A percentile compares a stretch with the other conserved stretches of the same genome.
phyloP scores from a whole-genome alignment of 2,797 vertebrate species.

The Peromyscus attwateri region DNA sequence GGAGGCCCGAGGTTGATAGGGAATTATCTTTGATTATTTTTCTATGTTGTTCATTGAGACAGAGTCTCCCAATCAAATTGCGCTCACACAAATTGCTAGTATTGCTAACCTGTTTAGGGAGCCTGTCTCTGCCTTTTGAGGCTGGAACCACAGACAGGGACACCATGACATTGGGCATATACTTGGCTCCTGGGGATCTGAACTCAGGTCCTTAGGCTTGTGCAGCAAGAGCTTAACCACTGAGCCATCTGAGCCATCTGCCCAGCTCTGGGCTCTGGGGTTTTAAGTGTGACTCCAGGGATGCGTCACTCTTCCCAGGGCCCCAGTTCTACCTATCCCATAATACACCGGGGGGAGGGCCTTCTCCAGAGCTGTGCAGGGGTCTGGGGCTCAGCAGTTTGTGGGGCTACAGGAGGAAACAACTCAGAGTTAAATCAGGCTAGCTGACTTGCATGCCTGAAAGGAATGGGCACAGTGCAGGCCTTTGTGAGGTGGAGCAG shows the following conservation, averaged over 20 bases:
- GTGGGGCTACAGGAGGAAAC: background rate
- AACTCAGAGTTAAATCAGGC: background rate
- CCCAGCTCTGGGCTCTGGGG: background rate
- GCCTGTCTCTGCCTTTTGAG: background rate
- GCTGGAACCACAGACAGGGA: background rate
- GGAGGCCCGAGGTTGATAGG: background rate
- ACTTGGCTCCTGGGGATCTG: background rate
- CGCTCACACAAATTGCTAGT: background rate
- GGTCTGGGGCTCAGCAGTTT: background rate
- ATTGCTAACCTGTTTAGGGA: background rate
- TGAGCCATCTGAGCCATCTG: background rate
- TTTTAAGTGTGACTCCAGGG: background rate
- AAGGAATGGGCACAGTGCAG: background rate
- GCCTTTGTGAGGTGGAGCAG: background rate
- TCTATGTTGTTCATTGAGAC: background rate
- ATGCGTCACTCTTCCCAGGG: background rate
- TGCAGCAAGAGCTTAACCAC: background rate
- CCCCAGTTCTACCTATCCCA: too few relatives aligned
- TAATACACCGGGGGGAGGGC: background rate
- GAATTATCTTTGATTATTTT: background rate
- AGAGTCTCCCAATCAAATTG: background rate
- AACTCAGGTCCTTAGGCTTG: background rate
- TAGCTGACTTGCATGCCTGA: background rate
- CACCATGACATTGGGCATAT: too few relatives aligned
- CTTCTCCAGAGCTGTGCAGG: background rate